phyloP scores from a whole-genome alignment of 2,888 invertebrate species.

The Kryphioiulus occultus region DNA sequence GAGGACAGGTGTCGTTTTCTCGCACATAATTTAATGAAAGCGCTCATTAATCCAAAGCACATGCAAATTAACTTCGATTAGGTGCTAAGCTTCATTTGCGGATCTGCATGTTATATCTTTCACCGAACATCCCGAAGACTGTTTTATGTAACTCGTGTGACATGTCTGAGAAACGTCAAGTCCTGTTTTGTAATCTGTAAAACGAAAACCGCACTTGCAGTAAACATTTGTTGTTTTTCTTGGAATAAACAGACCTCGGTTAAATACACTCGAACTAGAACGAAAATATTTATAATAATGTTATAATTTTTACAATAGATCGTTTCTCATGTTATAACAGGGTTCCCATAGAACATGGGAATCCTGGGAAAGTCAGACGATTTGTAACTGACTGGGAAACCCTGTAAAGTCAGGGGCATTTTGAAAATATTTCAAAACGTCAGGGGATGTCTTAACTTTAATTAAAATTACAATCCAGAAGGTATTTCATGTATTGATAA shows the following conservation, averaged over 20 bases:
- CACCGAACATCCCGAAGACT: background rate
- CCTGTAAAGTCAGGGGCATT: too few species aligned
- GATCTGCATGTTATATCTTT: background rate
- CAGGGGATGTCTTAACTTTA: too few species aligned
- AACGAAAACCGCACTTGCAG: background rate
- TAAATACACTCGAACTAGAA: background rate
- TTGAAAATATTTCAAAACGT: too few species aligned
- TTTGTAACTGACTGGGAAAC: too few species aligned
- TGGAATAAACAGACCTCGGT: background rate
- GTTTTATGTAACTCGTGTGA: background rate
- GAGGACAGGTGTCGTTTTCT: conserved; percentile 23
- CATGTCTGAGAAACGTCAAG: background rate
- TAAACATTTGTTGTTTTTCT: background rate
- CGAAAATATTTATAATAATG: background rate
- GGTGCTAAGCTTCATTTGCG: conserved; percentile 4
- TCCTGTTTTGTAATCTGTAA: background rate
- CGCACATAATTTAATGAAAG: conserved; percentile 23
- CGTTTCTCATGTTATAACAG: too few species aligned
- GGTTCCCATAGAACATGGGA: too few species aligned
- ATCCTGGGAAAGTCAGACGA: too few species aligned
- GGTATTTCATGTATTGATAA: too few species aligned
- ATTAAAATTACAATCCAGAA: too few species aligned
- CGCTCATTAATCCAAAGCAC: background rate
- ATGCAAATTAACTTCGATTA: conserved; percentile 15
- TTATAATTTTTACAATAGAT: too few species aligned